Conservation (phyloP, 2,113 vertebrate genomes). For the Clupea harengus region DNA sequence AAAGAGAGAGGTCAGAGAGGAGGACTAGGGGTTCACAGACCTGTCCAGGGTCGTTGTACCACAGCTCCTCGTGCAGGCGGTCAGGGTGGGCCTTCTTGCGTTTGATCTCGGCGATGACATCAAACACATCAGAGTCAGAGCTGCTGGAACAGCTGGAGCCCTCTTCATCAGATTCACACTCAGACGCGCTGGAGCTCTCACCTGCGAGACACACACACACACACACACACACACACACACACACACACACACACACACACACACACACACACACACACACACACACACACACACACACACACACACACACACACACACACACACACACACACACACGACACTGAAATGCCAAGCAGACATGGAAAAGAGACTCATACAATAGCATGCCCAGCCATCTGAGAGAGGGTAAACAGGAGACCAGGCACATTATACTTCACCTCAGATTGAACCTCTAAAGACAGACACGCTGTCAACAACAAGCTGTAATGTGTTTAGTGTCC, state of each 20-base stretch:
- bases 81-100: constrained; percentile 96
- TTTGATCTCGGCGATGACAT: constrained; percentile 98
- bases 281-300: constrained; percentile 10
- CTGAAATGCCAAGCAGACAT: too few species aligned
- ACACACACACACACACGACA: too few species aligned
- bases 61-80: constrained; percentile 94
- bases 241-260: constrained; percentile 26
- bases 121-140: constrained; percentile 93
- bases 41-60: constrained; percentile 98
- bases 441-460: too few species aligned
- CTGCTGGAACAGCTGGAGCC: constrained; percentile 91
- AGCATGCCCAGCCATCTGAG: neutral
- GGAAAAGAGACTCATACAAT: too few species aligned
- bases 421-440: neutral
- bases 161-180: constrained; percentile 86
- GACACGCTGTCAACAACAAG: too few species aligned
- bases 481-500: too few species aligned
- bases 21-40: constrained; percentile 57
- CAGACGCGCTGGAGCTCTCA: constrained; percentile 89
- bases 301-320: too few species aligned
- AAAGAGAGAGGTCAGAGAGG: too few species aligned
- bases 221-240: neutral
- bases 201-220: constrained; percentile 36
- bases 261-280: constrained; percentile 11
- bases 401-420: neutral